Evolutionary conservation across 2,113 vertebrate genomes (phyloP).

Genomic region (Dinomys branickii): DNA sequence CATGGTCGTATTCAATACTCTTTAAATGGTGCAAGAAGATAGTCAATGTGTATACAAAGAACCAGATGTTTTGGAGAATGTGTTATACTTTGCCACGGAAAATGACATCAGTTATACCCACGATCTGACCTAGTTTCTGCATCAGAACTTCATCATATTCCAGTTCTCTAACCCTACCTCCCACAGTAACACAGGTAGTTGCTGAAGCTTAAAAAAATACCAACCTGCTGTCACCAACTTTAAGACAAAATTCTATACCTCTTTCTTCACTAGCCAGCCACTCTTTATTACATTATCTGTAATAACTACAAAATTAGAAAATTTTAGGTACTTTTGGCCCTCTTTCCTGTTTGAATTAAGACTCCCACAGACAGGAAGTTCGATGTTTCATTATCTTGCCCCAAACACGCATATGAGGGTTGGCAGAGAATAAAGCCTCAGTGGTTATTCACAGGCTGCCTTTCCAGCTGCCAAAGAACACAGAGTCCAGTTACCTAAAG

Average conservation of each 20-base stretch:
- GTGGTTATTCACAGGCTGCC: neutral
- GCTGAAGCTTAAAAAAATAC: neutral
- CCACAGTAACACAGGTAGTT: neutral
- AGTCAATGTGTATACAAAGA: neutral
- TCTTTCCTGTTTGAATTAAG: neutral
- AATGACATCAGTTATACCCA: neutral
- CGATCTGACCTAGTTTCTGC: neutral
- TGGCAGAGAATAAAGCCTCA: neutral
- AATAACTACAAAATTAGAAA: neutral
- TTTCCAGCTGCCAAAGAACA: neutral
- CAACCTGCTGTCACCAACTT: neutral
- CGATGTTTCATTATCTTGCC: neutral
- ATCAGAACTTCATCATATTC: neutral
- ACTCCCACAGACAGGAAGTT: neutral
- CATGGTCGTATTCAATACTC: neutral
- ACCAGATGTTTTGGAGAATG: neutral
- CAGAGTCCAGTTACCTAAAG: neutral
- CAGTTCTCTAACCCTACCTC: neutral
- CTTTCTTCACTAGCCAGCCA: neutral
- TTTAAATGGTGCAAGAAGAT: neutral
- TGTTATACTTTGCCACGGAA: neutral
- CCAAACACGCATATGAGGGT: neutral
- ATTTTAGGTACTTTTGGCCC: neutral
- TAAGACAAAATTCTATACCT: neutral
- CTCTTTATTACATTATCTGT: neutral